Evolutionary conservation across 1,140 invertebrate genomes (phyloP).

Genomic region (Saccostrea cuccullata): DNA sequence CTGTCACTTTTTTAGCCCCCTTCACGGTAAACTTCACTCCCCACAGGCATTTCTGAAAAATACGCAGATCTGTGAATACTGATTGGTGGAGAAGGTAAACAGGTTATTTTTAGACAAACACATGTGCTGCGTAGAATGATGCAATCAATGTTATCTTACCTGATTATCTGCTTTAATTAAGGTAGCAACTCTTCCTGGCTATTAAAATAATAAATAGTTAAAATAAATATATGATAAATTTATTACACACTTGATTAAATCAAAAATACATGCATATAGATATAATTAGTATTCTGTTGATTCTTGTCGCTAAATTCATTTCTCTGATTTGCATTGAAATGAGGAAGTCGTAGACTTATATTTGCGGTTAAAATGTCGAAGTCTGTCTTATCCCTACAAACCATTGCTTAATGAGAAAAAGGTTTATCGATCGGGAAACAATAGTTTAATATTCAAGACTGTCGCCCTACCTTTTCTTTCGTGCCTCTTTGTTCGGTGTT

Average conservation of each 20-base stretch:
- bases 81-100: conserved; percentile 12
- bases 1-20: conserved; percentile 77
- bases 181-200: conserved; percentile 66
- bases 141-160: not conserved
- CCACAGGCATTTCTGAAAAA: conserved; percentile 86
- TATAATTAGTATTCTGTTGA: not conserved
- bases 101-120: conserved; percentile 8
- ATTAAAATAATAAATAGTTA: conserved; percentile 32
- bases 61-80: not conserved
- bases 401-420: too few species aligned
- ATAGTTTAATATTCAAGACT: not conserved
- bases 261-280: not conserved
- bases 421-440: too few species aligned
- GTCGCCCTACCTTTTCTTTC: conserved; percentile 84
- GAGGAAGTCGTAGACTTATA: not conserved
- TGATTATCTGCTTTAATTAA: conserved; percentile 48
- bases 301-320: not conserved
- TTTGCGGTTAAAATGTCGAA: too few species aligned
- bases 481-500: conserved; percentile 93
- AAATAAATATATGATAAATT: not conserved
- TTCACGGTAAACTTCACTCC: conserved; percentile 88
- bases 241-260: too few species aligned
- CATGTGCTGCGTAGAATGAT: not conserved
- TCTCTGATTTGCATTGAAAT: not conserved
- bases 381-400: too few species aligned